These are phyloP conservation scores for Cercopithecus mona DNA, from an alignment of 2,113 vertebrate genomes.

Conservation along the genomic window DNA sequence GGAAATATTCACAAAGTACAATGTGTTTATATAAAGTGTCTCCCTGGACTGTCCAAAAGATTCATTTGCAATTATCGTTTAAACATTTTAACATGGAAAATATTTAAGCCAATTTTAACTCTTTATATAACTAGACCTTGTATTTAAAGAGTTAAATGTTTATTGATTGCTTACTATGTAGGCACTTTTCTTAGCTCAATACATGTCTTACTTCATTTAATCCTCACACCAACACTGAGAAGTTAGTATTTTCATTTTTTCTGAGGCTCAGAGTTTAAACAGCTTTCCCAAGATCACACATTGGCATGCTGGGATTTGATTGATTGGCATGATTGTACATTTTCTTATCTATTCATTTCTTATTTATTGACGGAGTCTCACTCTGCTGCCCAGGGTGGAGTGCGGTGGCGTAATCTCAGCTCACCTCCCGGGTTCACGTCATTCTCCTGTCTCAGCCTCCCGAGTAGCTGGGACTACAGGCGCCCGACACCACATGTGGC, in stretches of 20 bases:
- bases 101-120: not conserved
- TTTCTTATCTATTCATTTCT: too few relatives aligned
- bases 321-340: too few relatives aligned
- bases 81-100: not conserved
- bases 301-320: not conserved
- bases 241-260: not conserved
- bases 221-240: not conserved
- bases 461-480: too few relatives aligned
- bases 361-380: too few relatives aligned
- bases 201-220: not conserved
- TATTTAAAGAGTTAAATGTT: slow-evolving; percentile 2
- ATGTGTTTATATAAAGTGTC: not conserved
- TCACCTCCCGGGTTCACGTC: too few relatives aligned
- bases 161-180: not conserved
- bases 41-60: not conserved
- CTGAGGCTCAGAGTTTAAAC: not conserved
- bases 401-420: too few relatives aligned
- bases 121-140: not conserved
- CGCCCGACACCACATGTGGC: fast-evolving
- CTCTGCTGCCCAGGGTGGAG: too few relatives aligned
- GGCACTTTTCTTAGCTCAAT: not conserved
- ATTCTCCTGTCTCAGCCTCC: too few relatives aligned
- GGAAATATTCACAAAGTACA: not conserved
- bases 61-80: not conserved
- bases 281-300: not conserved